Percentiles rank a stretch among this genome's conserved stretches.
Conservation (phyloP, 1,140 invertebrate genomes). For the Hyles euphorbiae region DNA sequence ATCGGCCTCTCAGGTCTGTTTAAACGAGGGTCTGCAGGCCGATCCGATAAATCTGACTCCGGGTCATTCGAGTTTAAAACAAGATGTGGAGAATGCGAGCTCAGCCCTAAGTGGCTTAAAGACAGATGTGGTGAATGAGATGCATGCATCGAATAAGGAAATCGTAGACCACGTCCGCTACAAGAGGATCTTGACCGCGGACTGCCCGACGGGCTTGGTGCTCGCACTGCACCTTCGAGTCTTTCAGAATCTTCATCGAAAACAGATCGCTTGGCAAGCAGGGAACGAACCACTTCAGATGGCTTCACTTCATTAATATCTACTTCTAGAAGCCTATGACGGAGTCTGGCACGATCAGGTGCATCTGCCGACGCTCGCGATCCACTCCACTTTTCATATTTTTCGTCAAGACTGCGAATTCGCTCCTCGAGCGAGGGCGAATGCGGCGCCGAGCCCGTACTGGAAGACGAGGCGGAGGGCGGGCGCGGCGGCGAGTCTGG, state of each 20-base stretch:
- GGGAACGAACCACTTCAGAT: conserved; percentile 94
- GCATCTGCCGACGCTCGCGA: conserved; percentile 75
- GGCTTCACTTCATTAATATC: conserved; percentile 89
- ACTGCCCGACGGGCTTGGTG: conserved; percentile 52
- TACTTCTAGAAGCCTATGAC: conserved; percentile 83
- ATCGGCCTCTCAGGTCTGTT: conserved; percentile 26
- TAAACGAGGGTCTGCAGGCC: conserved; percentile 37
- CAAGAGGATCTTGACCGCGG: conserved; percentile 35
- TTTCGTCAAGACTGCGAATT: conserved; percentile 91
- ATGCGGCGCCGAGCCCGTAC: conserved; percentile 77
- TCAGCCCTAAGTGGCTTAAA: background rate
- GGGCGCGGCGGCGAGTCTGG: conserved; percentile 57
- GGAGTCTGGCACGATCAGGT: conserved; percentile 75
- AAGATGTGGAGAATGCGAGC: too few relatives aligned
- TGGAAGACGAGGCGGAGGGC: conserved; percentile 76
- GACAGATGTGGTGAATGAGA: conserved; percentile 1
- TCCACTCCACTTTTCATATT: conserved; percentile 93
- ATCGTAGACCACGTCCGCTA: conserved; percentile 82
- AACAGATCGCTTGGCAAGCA: conserved; percentile 93
- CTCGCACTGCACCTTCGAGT: conserved; percentile 86
- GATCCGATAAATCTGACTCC: conserved; percentile 78
- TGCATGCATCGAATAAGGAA: conserved; percentile 1
- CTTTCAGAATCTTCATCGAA: conserved; percentile 97
- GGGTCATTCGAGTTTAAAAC: background rate
- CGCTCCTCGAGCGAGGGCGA: conserved; percentile 88